Base-by-base conservation (phyloP, 2,888 invertebrate genomes). In the Chymomyza amoena region DNA sequence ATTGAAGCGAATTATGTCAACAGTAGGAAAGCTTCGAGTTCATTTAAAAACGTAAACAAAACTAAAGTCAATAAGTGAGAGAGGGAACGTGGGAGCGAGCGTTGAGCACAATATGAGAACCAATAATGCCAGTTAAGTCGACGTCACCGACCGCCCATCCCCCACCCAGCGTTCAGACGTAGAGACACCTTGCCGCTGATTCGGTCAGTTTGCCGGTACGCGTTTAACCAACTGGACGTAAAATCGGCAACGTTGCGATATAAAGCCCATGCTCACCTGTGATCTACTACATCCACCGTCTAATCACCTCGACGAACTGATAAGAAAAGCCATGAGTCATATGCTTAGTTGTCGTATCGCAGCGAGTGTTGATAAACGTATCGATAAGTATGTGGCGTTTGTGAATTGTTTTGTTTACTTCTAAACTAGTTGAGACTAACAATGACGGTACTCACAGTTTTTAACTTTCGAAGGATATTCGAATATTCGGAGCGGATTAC, bases 61-160 rank as follows among this genome's bases (percentile, higher is more conserved):
- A 66, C 54, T 45, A 45, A 45, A 32, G 56, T 39, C 20, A 25
- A 25, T 25, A 25, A 25, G 25, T 25, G 28, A 62, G 60, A 16
- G 61, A 54, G 66, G 32, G 25, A 25, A 25, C 25, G 4, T 25
- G 50, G 36, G 56, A 59, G 50, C 10, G 51, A 25, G 50, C 10
- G 51, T 4, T 25, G 25, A 39, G 60, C 32, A n/a, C 13, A 39
- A 67, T 67, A 51, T n/a, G 25, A 16, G 56, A 56, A 13, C 13
- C 6, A 18, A 56, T 77, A 84, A 83, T 84, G 77, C 81, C 72
- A 84, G 85, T 87, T 87, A 86, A 87, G 82, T 73, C 74, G 74
- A 68, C 68, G 56, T 64, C 62, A 32, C 32, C 66, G 67, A 59
- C 65, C 65, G 39, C 10, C 10, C 39, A 45, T 13, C 39, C n/a